A percentile compares a stretch with the other conserved stretches of the same genome.
phyloP scores from a whole-genome alignment of 2,888 invertebrate genomes.

The Dryobotodes eremita region DNA sequence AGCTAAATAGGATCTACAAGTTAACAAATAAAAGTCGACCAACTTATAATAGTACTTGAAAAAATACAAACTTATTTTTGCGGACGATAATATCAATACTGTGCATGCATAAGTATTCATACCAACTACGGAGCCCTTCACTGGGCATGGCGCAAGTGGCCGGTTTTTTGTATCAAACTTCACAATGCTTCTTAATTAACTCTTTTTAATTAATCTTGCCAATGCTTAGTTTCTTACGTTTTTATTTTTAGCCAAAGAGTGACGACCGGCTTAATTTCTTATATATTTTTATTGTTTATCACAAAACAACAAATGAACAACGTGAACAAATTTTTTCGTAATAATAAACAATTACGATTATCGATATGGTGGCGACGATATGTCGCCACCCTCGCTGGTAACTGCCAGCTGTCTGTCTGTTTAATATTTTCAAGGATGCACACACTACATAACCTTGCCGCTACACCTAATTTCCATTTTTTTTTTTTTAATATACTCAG shows the following conservation, averaged over 20 bases:
- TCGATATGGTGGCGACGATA: too few relatives aligned
- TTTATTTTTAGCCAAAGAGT: neutral
- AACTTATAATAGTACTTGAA: neutral
- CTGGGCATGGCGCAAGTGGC: neutral
- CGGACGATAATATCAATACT: neutral
- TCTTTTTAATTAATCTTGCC: neutral
- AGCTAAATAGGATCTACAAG: neutral
- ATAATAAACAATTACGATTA: too few relatives aligned
- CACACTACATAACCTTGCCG: too few relatives aligned
- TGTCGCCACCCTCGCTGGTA: too few relatives aligned
- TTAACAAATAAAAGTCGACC: neutral
- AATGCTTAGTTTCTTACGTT: constrained; percentile 29
- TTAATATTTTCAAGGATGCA: too few relatives aligned
- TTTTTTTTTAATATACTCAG: too few relatives aligned
- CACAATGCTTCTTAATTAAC: constrained; percentile 3
- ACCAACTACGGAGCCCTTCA: neutral
- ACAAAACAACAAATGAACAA: neutral
- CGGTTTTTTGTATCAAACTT: neutral
- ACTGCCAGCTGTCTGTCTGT: too few relatives aligned
- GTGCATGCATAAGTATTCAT: neutral
- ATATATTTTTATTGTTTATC: neutral
- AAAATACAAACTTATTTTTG: neutral
- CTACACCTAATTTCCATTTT: too few relatives aligned
- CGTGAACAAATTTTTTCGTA: too few relatives aligned
- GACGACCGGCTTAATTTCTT: neutral